These are phyloP conservation scores for Phacellophora camtschatica DNA, from an alignment of 30 jellyfish, hydroid and myxozoan genomes.

Conservation along the genomic window DNA sequence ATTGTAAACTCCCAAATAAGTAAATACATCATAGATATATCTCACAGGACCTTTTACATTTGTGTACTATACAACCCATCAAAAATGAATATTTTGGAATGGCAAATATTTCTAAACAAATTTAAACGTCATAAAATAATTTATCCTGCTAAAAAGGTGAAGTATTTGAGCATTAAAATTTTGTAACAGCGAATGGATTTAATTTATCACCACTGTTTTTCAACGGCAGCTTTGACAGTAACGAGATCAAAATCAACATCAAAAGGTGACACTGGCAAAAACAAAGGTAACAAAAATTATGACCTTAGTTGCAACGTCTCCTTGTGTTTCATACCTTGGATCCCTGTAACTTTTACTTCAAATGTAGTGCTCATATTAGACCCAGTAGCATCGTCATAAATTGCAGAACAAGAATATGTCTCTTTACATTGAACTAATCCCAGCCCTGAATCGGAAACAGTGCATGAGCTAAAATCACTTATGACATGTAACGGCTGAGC, in stretches of 20 bases:
- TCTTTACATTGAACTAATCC: constrained; percentile 43
- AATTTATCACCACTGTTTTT: background rate
- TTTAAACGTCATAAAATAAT: too few relatives aligned
- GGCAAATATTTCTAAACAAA: too few relatives aligned
- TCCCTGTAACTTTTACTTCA: constrained; percentile 28
- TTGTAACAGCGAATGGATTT: too few relatives aligned
- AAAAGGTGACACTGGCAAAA: background rate
- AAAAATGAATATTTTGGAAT: too few relatives aligned
- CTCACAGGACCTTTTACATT: too few relatives aligned
- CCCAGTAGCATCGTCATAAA: background rate
- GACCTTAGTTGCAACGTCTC: background rate
- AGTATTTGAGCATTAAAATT: background rate
- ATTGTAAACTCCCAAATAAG: too few relatives aligned
- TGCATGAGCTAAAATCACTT: background rate
- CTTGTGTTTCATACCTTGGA: background rate
- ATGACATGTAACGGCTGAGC: constrained; percentile 1
- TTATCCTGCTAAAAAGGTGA: too few relatives aligned
- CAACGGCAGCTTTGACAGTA: too few relatives aligned
- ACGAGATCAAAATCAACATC: background rate
- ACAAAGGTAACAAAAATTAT: background rate
- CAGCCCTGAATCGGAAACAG: background rate
- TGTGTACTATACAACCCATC: too few relatives aligned
- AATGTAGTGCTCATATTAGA: background rate
- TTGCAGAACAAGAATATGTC: constrained; percentile 3
- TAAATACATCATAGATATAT: too few relatives aligned